phyloP scores from a whole-genome alignment of 2,797 vertebrate genomes.

The Chaenodraco wilsoni region DNA sequence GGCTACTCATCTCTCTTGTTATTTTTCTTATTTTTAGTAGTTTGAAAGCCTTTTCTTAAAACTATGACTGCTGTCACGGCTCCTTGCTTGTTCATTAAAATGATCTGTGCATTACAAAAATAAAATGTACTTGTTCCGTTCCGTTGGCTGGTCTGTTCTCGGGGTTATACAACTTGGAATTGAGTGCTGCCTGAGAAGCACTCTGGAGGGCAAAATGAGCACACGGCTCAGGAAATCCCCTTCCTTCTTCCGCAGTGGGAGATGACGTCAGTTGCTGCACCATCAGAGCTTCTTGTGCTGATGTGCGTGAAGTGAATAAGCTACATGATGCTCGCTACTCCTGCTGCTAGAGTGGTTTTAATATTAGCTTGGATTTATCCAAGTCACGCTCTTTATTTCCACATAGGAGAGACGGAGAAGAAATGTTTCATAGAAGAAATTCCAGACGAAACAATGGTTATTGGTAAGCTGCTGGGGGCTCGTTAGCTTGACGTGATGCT shows the following conservation, averaged over 20 bases:
- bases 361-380: slow-evolving; percentile 64
- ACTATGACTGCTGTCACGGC: not conserved
- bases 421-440: slow-evolving; percentile 95
- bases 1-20: not conserved
- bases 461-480: slow-evolving; percentile 79
- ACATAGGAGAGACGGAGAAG: slow-evolving; percentile 94
- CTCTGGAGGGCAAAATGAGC: rapidly evolving
- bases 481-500: slow-evolving; percentile 18
- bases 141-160: not conserved
- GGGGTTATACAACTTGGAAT: too few relatives aligned
- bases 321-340: slow-evolving; percentile 66
- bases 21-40: not conserved
- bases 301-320: slow-evolving; percentile 35
- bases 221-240: slow-evolving; percentile 70
- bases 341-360: slow-evolving; percentile 53
- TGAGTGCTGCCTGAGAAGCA: slow-evolving; percentile 32
- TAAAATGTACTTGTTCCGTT: not conserved
- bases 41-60: not conserved
- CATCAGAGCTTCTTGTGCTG: slow-evolving; percentile 27
- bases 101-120: not conserved
- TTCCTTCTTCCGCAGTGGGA: slow-evolving; percentile 73
- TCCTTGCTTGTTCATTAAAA: not conserved
- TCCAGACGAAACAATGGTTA: slow-evolving; percentile 94
- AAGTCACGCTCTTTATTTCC: slow-evolving; percentile 87
- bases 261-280: slow-evolving; percentile 53